Base-by-base conservation (phyloP, 2,113 vertebrate species). In the Trematocara nigrifrons region DNA sequence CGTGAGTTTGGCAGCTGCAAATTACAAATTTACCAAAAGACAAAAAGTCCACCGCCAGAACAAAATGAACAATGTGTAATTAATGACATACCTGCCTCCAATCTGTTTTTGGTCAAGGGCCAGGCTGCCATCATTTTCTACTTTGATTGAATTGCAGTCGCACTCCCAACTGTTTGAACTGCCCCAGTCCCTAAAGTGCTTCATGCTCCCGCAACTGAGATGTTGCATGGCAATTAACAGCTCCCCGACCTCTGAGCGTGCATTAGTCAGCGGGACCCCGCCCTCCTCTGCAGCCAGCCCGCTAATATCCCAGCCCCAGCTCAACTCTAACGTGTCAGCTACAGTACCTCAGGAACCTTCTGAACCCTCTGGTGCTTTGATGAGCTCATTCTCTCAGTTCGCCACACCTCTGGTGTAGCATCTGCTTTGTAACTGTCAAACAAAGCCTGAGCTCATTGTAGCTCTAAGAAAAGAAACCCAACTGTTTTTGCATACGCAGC, bases 141-240 rank as follows among this genome's bases (percentile, higher is more conserved):
- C 88, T 91, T 78, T 90, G 86, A 95, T 93, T 93, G 93, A 88
- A 90, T 66, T 86, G 83, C 89, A 81, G 80, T 69, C 78, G 82
- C 77, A 76, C 83, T 79, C 56, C 56, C 81, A 64, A 76, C 83
- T 91, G 87, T 93, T 90, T 92, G 90, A 93, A 92, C 90, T 42
- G 20, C 87, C 84, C n/a, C n/a, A 53, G 53, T 93, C 88, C 85
- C 92, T 84, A 82, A 87, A 82, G 89, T 79, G 87, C 53, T 59
- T 42, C 16, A 38, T 56, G 35, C 80, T 89, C 86, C 71, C 53
- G 64, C 86, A 79, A 56, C 81, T 85, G 84, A 86, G 82, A 92
- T 90, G 83, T 74, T 91, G 89, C 86, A 88, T 82, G 84, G 82
- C 89, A 93, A 92, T 93, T 93, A 94, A 85, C 87, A 91, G 61